Conservation (phyloP, 2,113 vertebrate species). For the Edolisoma coerulescens region DNA sequence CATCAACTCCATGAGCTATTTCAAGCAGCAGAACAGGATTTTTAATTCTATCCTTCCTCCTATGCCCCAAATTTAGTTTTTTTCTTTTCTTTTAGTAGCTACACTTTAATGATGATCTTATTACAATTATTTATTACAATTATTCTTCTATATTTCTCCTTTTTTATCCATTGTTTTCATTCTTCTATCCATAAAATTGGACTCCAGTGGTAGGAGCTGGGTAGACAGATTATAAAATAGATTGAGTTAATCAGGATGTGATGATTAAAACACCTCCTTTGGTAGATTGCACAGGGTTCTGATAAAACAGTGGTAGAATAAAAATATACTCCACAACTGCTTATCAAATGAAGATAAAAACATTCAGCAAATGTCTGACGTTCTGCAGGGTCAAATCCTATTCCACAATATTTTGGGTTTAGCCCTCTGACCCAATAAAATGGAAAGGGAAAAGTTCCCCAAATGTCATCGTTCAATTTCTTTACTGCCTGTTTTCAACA, state of each 20-base stretch:
- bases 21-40: not conserved
- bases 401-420: not conserved
- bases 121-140: not conserved
- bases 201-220: not conserved
- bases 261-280: not conserved
- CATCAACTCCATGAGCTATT: not conserved
- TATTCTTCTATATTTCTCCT: not conserved
- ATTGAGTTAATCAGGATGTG: not conserved
- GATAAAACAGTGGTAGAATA: not conserved
- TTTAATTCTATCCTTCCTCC: not conserved
- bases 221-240: not conserved
- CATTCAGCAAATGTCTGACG: not conserved
- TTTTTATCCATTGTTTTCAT: not conserved
- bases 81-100: not conserved
- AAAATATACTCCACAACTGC: not conserved
- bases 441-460: not conserved
- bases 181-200: not conserved
- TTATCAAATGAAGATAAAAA: not conserved
- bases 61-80: not conserved
- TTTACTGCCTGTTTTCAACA: not conserved
- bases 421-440: not conserved
- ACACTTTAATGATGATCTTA: not conserved
- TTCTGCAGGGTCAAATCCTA: not conserved
- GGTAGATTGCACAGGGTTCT: not conserved
- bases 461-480: not conserved